A percentile compares a stretch with the other conserved stretches of the same genome.
These are phyloP conservation scores for Montipora foliosa DNA, from an alignment of 64 coral and sea anemone genomes.

Conservation along the genomic window DNA sequence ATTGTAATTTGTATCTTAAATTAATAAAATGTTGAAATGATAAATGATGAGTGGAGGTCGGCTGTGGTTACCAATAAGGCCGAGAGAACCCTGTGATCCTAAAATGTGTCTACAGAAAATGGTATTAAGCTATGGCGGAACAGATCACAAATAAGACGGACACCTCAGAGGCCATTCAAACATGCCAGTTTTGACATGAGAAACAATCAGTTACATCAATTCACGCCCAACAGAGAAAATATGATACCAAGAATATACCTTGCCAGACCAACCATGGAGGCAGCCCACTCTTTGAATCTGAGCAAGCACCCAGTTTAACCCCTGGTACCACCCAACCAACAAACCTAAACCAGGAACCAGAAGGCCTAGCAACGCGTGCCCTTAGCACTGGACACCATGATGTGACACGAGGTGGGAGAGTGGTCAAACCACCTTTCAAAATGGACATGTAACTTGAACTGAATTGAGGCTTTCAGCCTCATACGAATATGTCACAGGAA, in stretches of 20 bases:
- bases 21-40: too few relatives aligned
- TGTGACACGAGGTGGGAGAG: slow-evolving; percentile 25
- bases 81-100: neutral
- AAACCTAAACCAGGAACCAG: neutral
- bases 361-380: neutral
- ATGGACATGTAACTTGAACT: slow-evolving; percentile 5
- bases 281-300: neutral
- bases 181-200: neutral
- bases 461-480: neutral
- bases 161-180: neutral
- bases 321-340: neutral
- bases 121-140: neutral
- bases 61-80: neutral
- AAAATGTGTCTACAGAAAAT: slow-evolving; percentile 1
- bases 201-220: neutral
- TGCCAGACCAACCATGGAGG: neutral
- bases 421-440: slow-evolving; percentile 19
- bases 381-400: neutral
- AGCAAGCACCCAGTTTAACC: neutral
- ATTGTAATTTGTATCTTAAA: too few relatives aligned
- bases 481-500: neutral
- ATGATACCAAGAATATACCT: neutral
- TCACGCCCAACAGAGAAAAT: neutral
- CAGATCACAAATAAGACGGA: slow-evolving; percentile 18
- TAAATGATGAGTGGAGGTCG: neutral